Base-by-base conservation (phyloP, 1,140 invertebrate species). In the Pogonus chalceus region DNA sequence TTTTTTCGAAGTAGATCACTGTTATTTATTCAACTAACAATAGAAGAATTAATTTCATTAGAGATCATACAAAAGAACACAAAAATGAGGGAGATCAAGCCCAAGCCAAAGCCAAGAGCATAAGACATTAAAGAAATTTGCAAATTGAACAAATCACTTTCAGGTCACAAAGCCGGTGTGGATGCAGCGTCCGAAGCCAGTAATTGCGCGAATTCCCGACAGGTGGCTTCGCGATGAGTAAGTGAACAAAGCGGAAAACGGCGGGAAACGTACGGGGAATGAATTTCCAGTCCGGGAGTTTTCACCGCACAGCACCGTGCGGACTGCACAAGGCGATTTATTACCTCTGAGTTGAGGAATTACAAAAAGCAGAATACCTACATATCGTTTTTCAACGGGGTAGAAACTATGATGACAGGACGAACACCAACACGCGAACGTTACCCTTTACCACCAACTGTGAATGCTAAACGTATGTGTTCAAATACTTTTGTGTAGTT, bases 141-240 rank as follows among this genome's bases (percentile, higher is more conserved):
- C 37, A 43, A 43, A 43, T 43, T 43, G 37, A 43, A 18, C 37
- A 43, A 43, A 43, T 43, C 37, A 43, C 37, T 43, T 18, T 7
- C 9, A 12, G 37, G 37, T 12, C 18, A 43, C 37, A 43, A 43
- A 43, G 37, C 9, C 37, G 9, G 9, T 7, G n/a, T n/a, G n/a
- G n/a, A n/a, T n/a, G n/a, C n/a, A n/a, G n/a, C n/a, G 37, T 16
- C 18, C 26, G 26, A 31, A 14, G 4, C 14, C 18, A 18, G 37
- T 43, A 43, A 43, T 43, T 43, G 37, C 37, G 18, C 37, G 18
- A 43, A 43, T 43, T 43, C 37, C 18, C 37, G 37, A 16, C 37
- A 43, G 37, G 37, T 43, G 37, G 37, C 37, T 18, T 9, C 37
- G 37, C 37, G 18, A 43, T 43, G 37, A 43, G 9, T 43, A 16